Base-by-base conservation (phyloP, 2,888 invertebrate genomes). In the Synergus gifuensis region DNA sequence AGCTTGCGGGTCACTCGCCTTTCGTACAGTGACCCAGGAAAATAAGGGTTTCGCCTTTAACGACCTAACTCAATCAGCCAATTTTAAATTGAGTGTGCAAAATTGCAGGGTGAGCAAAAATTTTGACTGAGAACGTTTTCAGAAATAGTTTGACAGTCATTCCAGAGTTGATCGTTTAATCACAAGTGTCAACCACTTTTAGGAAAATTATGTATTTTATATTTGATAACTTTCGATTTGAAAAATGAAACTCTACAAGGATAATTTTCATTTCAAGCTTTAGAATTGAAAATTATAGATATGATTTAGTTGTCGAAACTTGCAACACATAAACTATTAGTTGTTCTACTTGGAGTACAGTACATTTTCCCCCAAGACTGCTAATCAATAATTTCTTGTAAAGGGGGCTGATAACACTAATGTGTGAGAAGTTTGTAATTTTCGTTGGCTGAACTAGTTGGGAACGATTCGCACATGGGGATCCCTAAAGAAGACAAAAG, bases 401-500 rank as follows among this genome's bases (percentile, higher is more conserved):
- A 54, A 54, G 54, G 73, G 54, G 54, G 54, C 36, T 73, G 54
- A 73, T 73, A 73, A 73, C 28, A 49, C 36, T 54, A n/a, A 36
- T 49, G 73, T 73, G 73, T 73, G 73, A 73, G 54, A 73, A 36
- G 36, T 73, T 73, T 54, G n/a, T 73, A 73, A 73, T 73, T 73
- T 54, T 54, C 73, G n/a, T 54, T 54, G 36, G 22, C 46, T 69
- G 49, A 69, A 46, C 69, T 46, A 46, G 69, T 69, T 69, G 69
- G 46, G 46, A 69, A 69, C 46, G 16, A 36, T 73, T 54, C 54
- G 36, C 9, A 73, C n/a, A 73, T 36, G 54, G 69, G 36, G 49
- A 54, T 73, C 36, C 9, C 49, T 73, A 40, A 16, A 73, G 49
- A 73, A 28, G 54, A 73, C 49, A 73, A 73, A 36, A 54, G 54